Evolutionary conservation across 2,888 invertebrate genomes (phyloP).

Genomic region (Sphaeridia pumilis): DNA sequence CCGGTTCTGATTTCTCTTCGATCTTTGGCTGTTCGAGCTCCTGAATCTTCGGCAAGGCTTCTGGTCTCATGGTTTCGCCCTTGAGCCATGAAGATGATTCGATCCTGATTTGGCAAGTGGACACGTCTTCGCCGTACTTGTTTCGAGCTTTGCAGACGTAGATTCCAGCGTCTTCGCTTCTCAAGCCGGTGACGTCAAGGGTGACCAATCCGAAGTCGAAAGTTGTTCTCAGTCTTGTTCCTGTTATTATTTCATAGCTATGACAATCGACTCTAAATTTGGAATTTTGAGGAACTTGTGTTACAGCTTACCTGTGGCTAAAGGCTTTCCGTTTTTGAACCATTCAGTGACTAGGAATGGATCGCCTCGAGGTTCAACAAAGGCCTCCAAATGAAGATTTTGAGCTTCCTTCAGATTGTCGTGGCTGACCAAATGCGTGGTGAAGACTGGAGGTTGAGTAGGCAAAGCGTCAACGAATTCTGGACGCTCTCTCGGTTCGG

Average conservation of each 20-base stretch:
- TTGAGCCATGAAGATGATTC: constrained; percentile 66
- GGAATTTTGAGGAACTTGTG: too few species aligned
- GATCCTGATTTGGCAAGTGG: constrained; percentile 78
- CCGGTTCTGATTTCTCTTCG: constrained; percentile 51
- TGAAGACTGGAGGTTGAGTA: constrained; percentile 87
- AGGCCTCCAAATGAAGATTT: constrained; percentile 74
- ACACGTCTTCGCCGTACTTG: constrained; percentile 73
- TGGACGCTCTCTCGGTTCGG: constrained; percentile 50
- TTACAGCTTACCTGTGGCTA: too few species aligned
- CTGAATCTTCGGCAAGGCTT: constrained; percentile 72
- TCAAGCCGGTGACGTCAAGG: constrained; percentile 71
- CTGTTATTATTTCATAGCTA: constrained; percentile 13
- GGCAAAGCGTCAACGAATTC: constrained; percentile 65
- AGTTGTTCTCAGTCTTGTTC: constrained; percentile 51
- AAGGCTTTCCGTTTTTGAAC: constrained; percentile 79
- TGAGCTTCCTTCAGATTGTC: constrained; percentile 76
- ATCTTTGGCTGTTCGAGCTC: constrained; percentile 70
- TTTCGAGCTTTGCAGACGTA: constrained; percentile 93
- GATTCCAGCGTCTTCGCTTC: constrained; percentile 79
- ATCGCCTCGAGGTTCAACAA: constrained; percentile 81
- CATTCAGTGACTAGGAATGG: constrained; percentile 52
- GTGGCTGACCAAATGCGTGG: constrained; percentile 73
- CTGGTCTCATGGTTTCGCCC: constrained; percentile 71
- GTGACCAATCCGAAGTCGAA: constrained; percentile 96
- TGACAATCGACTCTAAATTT: background rate